These are phyloP conservation scores for Gopherus flavomarginatus DNA, from an alignment of 2,113 vertebrate genomes.

Conservation along the genomic window DNA sequence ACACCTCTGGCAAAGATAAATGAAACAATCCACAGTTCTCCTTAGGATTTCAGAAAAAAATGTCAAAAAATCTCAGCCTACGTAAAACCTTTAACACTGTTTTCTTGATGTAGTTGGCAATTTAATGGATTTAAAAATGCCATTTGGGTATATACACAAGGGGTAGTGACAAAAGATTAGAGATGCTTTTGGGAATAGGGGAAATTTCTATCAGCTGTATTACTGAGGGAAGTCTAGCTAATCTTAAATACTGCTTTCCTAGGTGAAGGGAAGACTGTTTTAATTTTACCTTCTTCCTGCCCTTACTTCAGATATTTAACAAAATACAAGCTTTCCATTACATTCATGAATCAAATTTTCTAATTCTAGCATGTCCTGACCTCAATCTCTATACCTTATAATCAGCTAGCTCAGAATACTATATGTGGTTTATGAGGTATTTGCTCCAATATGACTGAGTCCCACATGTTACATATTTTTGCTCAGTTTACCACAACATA, in stretches of 20 bases:
- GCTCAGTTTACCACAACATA: conserved; percentile 47
- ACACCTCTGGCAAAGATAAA: neutral
- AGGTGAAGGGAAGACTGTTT: neutral
- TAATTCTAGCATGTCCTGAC: conserved; percentile 30
- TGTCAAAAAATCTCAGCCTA: neutral
- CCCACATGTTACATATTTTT: conserved; percentile 20
- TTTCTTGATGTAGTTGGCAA: neutral
- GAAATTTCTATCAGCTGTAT: neutral
- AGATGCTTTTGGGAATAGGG: neutral
- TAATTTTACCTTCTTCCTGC: neutral
- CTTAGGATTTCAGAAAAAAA: neutral
- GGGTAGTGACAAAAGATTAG: neutral
- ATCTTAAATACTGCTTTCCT: neutral
- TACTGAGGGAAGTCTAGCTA: neutral
- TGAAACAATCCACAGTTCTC: neutral
- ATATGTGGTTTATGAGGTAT: neutral
- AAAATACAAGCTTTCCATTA: neutral
- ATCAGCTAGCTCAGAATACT: conserved; percentile 3
- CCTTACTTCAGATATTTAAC: neutral
- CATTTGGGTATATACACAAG: neutral
- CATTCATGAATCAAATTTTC: conserved; percentile 5
- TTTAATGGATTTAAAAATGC: neutral
- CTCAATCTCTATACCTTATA: conserved; percentile 40
- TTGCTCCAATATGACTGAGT: conserved; percentile 26
- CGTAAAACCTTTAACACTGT: neutral